Conservation (phyloP, 2,113 vertebrate species). For the Anguilla japonica region DNA sequence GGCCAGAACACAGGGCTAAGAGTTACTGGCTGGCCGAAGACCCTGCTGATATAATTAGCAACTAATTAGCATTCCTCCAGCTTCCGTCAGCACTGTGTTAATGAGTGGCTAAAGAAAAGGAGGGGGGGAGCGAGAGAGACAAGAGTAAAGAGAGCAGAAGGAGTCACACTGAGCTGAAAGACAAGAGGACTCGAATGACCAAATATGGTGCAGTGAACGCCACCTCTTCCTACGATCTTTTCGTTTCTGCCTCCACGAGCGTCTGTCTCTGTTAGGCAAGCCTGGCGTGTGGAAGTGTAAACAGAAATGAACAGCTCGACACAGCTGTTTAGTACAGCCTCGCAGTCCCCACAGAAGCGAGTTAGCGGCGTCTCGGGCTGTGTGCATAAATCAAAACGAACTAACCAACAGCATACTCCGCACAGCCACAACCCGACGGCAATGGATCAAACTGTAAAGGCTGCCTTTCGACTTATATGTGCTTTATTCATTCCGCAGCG, state of each 20-base stretch:
- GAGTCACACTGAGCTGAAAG: conserved; percentile 17
- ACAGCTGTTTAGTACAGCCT: conserved; percentile 23
- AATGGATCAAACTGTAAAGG: neutral
- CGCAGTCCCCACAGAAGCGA: neutral
- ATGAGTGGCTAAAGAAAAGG: conserved; percentile 42
- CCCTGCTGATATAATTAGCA: conserved; percentile 60
- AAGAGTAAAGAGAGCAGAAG: conserved; percentile 5
- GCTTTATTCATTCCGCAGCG: neutral
- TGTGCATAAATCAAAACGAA: neutral
- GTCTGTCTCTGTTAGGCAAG: conserved; percentile 11
- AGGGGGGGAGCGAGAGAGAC: conserved; percentile 14
- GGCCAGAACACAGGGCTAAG: conserved; percentile 27
- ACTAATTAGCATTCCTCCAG: conserved; percentile 60
- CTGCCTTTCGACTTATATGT: neutral
- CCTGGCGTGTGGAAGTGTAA: conserved; percentile 18
- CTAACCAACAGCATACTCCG: neutral
- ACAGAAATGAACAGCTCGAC: conserved; percentile 27
- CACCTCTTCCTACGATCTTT: neutral
- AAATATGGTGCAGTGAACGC: conserved; percentile 27
- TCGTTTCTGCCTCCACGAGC: neutral
- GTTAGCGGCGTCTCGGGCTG: conserved; percentile 8
- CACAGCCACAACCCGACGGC: neutral
- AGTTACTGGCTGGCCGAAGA: conserved; percentile 31
- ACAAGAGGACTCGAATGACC: conserved; percentile 27
- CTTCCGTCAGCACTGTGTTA: conserved; percentile 45